Evolutionary conservation across 1,140 invertebrate genomes (phyloP), one percentile per base, ranked within the genome.

Genomic region (Bombus terrestris): DNA sequence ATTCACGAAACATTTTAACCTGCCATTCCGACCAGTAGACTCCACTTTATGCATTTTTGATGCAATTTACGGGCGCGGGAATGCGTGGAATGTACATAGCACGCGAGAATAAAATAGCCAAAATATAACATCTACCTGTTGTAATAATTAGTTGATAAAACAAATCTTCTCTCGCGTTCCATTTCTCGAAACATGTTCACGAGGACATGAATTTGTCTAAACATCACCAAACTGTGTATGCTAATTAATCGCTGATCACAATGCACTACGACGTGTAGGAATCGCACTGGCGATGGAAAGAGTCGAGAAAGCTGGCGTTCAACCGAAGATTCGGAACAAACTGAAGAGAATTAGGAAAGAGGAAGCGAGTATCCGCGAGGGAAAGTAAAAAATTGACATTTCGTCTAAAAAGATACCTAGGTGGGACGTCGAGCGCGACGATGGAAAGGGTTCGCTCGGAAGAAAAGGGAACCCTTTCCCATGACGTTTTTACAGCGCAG

Each of bases 401-500:
- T 73, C 15, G 12, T 69, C 43, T 28, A 25, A 22, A 22, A 43
- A 66, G 69, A 76, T 18, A 13, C 43, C 47, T 62, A 10, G 32
- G n/a, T 32, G 28, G 53, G 25, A 8, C 1, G 69, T 47, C 37
- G 75, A 72, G 73, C 73, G 69, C 77, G 53, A 47, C 41, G 64
- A 74, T 35, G 32, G 76, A 81, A 90, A 90, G 89, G 72, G 71
- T 89, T 85, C 68, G n/a, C 25, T n/a, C 18, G 59, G 85, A 39
- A 81, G 83, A 83, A 84, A 84, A 57, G 37, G 57, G 87, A 94
- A 92, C 87, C 90, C 89, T 93, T 93, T 92, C 64, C 81, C 83
- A 0, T 81, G 89, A 66, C 80, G 72, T 90, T 94, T 94, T 94
- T 94, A 94, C 90, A 92, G 88, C 91, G 83, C 71, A 90, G 86